phyloP scores from a whole-genome alignment of 2,113 vertebrate species.

The Muscicapa adusta region DNA sequence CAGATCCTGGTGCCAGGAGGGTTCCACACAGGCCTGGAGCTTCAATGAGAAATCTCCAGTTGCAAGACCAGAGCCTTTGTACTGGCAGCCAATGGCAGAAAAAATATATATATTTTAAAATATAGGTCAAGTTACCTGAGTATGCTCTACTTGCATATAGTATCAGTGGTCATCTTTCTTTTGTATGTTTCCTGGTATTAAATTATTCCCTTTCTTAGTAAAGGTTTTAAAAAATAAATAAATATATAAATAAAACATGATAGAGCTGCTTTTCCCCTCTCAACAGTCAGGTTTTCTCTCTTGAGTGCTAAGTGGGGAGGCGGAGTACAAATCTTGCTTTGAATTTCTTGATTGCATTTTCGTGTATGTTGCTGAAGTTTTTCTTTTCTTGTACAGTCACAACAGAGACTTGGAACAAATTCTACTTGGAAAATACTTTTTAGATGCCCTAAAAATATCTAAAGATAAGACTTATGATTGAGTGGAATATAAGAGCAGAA shows the following conservation, averaged over 20 bases:
- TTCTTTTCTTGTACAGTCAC: not conserved
- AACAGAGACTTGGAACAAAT: not conserved
- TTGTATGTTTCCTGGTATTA: constrained; percentile 39
- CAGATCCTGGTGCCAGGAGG: not conserved
- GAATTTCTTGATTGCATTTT: constrained; percentile 50
- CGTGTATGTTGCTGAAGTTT: not conserved
- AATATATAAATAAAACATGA: constrained; percentile 67
- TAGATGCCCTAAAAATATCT: not conserved
- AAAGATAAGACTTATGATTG: not conserved
- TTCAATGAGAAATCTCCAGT: not conserved
- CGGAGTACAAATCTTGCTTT: constrained; percentile 31
- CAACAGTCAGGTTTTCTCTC: constrained; percentile 56
- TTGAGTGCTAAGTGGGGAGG: constrained; percentile 21
- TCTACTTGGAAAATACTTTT: not conserved
- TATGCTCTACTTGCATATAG: constrained; percentile 27
- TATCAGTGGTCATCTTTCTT: constrained; percentile 54
- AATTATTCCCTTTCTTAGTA: constrained; percentile 65
- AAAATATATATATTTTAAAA: constrained; percentile 12
- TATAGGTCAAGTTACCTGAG: constrained; percentile 40
- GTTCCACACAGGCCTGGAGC: not conserved
- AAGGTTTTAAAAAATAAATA: constrained; percentile 66
- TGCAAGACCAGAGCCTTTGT: constrained; percentile 9
- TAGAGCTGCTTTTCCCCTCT: constrained; percentile 50
- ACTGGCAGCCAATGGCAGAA: not conserved
- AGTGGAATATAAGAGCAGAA: not conserved